These are phyloP conservation scores for Petaurus breviceps DNA, from an alignment of 2,113 vertebrate genomes.

Conservation along the genomic window DNA sequence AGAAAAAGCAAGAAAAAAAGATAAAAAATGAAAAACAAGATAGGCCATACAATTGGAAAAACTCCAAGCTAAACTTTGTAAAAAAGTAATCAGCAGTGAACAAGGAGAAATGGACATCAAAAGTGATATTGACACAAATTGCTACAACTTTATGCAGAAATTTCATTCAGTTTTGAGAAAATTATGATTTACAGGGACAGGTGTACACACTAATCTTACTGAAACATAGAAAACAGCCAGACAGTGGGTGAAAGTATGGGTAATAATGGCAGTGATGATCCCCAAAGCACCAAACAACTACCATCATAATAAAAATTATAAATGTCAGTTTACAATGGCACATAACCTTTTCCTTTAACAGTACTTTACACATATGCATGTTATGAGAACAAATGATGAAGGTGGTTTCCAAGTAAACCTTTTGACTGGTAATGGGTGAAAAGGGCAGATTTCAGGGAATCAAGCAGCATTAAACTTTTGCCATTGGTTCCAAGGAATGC, in stretches of 20 bases:
- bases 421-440: background rate
- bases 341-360: background rate
- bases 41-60: background rate
- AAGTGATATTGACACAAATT: background rate
- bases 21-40: background rate
- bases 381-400: background rate
- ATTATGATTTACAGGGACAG: background rate
- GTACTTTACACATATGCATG: background rate
- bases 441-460: conserved; percentile 20
- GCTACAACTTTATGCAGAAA: background rate
- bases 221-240: background rate
- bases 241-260: background rate
- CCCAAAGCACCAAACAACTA: background rate
- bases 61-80: background rate
- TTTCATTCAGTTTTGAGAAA: background rate
- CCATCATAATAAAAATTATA: background rate
- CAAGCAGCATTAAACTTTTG: background rate
- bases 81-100: background rate
- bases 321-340: background rate
- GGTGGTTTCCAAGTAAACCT: background rate
- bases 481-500: background rate
- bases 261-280: background rate
- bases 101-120: background rate
- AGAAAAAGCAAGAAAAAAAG: background rate
- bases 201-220: background rate